Evolutionary conservation across 1,140 invertebrate species (phyloP).

Genomic region (Tribolium castaneum): DNA sequence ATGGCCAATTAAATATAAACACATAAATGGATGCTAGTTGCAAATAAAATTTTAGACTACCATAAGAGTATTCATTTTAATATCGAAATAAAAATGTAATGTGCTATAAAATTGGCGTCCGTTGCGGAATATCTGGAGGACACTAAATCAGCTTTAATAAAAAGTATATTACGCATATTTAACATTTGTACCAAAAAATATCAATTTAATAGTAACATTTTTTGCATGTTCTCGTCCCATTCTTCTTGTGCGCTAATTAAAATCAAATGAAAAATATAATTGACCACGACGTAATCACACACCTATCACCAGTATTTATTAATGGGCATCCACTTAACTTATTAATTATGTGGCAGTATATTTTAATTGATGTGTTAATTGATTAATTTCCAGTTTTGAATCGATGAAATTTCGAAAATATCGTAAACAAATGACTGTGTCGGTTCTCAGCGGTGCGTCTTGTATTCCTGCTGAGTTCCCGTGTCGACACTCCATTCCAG

Average conservation of each 20-base stretch:
- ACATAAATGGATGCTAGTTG: neutral
- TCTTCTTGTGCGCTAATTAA: too few relatives aligned
- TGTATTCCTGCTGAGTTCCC: slow-evolving; percentile 4
- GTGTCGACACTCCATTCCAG: slow-evolving; percentile 14
- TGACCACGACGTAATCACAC: too few relatives aligned
- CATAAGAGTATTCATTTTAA: neutral
- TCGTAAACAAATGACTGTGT: neutral
- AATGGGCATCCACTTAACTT: neutral
- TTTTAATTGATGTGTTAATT: neutral
- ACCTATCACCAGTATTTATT: too few relatives aligned
- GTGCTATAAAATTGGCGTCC: too few relatives aligned
- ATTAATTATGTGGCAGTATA: neutral
- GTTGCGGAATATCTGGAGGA: too few relatives aligned
- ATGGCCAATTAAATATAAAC: neutral
- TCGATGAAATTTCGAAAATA: neutral
- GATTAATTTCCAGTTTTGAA: neutral
- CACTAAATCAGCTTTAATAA: too few relatives aligned
- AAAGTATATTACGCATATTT: too few relatives aligned
- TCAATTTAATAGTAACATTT: too few relatives aligned
- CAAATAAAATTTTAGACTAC: neutral
- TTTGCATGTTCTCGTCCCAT: too few relatives aligned
- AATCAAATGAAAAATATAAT: too few relatives aligned
- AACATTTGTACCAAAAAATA: too few relatives aligned
- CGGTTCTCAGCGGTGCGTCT: neutral
- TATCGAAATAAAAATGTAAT: too few relatives aligned